Evolutionary conservation across 2,113 vertebrate genomes (phyloP), one percentile per base, ranked within the genome.

Genomic region (Myotis brandtii): DNA sequence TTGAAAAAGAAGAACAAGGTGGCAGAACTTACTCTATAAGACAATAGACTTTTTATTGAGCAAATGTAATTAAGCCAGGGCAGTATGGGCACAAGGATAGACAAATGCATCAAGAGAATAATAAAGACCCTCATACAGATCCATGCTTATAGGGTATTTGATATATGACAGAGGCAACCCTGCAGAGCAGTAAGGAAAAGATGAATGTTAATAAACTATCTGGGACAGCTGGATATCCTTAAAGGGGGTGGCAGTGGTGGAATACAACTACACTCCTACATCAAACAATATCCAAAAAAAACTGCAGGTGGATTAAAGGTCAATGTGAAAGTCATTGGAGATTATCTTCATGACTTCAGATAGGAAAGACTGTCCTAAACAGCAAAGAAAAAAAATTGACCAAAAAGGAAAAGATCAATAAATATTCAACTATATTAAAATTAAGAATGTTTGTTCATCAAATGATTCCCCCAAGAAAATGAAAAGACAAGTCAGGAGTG

Each of bases 391-490:
- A 94, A 85, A 5, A n/a, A 93, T 48, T 92, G 92, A 37, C 14
- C 75, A 89, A 79, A 94, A 84, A 50, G 12, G 16, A 67, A 95
- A 88, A 77, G 27, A 73, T 72, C 52, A 91, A 86, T 82, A 95
- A 95, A 85, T 89, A 80, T 50, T 79, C 69, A 95, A 79, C 21
- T 75, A 76, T 73, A 91, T 37, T 86, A 89, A 91, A 94, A 85
- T 75, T 76, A 48, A 94, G 54, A 96, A 83, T 17, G 23, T 79
- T 46, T 87, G 62, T 91, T 93, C 52, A 93, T 88, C 34, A 94
- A 87, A 82, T 50, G 14, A 87, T 82, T 43, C 20, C 52, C 91
- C 40, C 80, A 72, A 88, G 10, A 34, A 9, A 89, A 21, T 83
- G 25, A 86, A 82, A 93, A 93, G 43, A 84, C 21, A 94, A 93